Base-by-base conservation (phyloP, 2,113 vertebrate species). In the Psephotus haematonotus region DNA sequence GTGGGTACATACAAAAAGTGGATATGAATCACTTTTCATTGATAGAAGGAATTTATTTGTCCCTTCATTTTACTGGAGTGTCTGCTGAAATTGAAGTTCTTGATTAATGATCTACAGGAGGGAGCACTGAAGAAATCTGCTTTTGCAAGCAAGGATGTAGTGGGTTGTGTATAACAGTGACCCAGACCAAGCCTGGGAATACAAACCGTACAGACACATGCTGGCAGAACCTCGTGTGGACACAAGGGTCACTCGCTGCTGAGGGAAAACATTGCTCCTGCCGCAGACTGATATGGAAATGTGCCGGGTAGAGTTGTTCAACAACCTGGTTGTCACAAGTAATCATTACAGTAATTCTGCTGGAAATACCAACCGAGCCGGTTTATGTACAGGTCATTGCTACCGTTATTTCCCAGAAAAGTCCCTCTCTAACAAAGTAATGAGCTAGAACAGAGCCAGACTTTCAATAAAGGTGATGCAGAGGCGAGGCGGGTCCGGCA, bases 11-110 rank as follows among this genome's bases (percentile, higher is more conserved):
- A 95, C 91, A 86, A 90, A 94, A 93, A 95, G 86, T 57, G 90
- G 97, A 97, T 97, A 95, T 92, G 91, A 95, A 95, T 97, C 82
- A 94, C 80, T 97, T 97, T 76, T 82, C 94, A 90, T 85, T 91
- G 91, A 97, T 94, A 49, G 86, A 77, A 93, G 70, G 91, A 91
- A 96, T 97, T 97, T 97, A 93, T 97, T 94, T 92, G 91, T 85
- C 87, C 71, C 57, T 94, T 96, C 95, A 55, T 96, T 91, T 91
- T 52, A 59, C 67, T 15, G 55, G 92, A 85, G 50, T 28, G 63
- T 88, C 95, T 82, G 83, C 87, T 95, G 87, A 95, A 95, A 91
- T 53, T 39, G 95, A 92, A 77, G 83, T 1, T 31, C 88, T 94
- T 97, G 97, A 97, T 97, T 86, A 95, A 96, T 76, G 89, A 79